Evolutionary conservation across 2,888 invertebrate species (phyloP), one percentile per base, ranked within the genome.

Genomic region (Tuberolachnus salignus): DNA sequence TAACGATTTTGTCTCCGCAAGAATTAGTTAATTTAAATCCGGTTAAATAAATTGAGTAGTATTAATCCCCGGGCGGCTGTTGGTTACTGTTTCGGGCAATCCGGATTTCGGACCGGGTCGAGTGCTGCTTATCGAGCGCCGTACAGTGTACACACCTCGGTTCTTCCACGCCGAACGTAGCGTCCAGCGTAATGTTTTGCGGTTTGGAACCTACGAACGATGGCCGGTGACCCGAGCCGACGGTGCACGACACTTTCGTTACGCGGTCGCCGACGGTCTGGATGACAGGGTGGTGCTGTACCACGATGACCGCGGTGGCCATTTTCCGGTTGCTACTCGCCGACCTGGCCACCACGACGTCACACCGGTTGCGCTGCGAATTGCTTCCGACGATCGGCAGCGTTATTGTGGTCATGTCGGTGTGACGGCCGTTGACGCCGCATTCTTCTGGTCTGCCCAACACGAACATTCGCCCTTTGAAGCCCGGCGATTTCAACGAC

Each of bases 231-330:
- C 67, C 67, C 0, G 71, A 80, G 82, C 86, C 87, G 67, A 92
- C 88, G n/a, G 92, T 90, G 84, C 94, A 94, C 0, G 93, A 93
- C 8, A 93, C 91, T 83, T 92, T 90, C 80, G 94, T 90, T 83
- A 93, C 89, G 80, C 94, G 89, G 86, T 95, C 95, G 0, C 93
- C 93, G 81, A 93, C 91, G 19, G 93, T 92, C 86, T 94, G 94
- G 81, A 95, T 92, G 82, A 94, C 90, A 0, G 91, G 90, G 86
- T 94, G 94, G 85, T 92, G 92, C 85, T 94, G 94, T 72, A 95
- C 89, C 83, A 94, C 91, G 83, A 94, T 88, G 84, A 92, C 89
- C 34, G 91, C 91, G 84, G 92, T 91, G 61, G 92, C 89, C 84
- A 93, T 89, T 3, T 92, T 92, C 84, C 93, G 93, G 83, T 13